Conservation (phyloP, 53 echinoderm and acorn worm genomes). For the Paelopatides confundens region DNA sequence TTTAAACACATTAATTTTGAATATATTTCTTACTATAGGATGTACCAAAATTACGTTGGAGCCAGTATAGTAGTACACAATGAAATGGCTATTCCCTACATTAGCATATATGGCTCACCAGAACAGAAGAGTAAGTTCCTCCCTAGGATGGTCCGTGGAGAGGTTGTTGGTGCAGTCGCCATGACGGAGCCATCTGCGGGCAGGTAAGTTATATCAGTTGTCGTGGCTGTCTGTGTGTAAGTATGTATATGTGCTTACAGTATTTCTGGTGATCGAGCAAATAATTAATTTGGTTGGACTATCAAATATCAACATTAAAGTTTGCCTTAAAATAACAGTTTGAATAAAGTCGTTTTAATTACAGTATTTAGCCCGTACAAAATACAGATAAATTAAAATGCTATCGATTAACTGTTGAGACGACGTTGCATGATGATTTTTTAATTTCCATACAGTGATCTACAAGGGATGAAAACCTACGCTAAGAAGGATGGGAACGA, state of each 20-base stretch:
- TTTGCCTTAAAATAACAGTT: too few species aligned
- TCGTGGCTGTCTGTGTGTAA: too few species aligned
- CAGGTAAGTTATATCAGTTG: background rate
- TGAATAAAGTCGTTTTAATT: too few species aligned
- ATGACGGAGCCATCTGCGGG: slow-evolving; percentile 46
- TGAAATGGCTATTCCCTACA: background rate
- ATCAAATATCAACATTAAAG: too few species aligned
- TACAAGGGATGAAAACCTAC: slow-evolving; percentile 67
- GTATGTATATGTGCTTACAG: background rate
- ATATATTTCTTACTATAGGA: background rate
- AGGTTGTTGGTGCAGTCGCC: slow-evolving; percentile 13
- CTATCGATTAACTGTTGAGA: too few species aligned
- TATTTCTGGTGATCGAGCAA: too few species aligned
- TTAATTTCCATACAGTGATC: slow-evolving; percentile 46
- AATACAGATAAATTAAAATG: too few species aligned
- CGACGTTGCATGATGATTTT: too few species aligned
- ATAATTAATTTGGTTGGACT: too few species aligned
- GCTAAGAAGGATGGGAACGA: slow-evolving; percentile 74
- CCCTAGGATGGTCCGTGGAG: background rate
- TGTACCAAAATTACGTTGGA: background rate
- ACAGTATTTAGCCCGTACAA: too few species aligned
- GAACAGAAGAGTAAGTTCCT: slow-evolving; percentile 22
- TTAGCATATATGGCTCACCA: slow-evolving; percentile 10
- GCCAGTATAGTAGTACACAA: background rate
- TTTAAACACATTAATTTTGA: too few species aligned